Evolutionary conservation across 1,140 invertebrate genomes (phyloP).

Genomic region (Drosophila asahinai): DNA sequence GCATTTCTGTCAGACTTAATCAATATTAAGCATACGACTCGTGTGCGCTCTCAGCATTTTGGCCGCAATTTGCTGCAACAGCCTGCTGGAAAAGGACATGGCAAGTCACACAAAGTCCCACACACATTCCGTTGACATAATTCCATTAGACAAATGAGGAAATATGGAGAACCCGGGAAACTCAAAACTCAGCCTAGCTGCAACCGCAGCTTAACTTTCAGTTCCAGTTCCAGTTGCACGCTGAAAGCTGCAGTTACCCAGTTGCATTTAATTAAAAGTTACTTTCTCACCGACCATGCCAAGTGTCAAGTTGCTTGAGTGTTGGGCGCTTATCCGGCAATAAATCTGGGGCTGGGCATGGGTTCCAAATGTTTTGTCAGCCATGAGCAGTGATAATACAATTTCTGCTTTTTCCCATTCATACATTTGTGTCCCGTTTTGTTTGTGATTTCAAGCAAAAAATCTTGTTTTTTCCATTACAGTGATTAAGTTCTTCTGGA

Average conservation of each 20-base stretch:
- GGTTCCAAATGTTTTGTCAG: conserved; percentile 33
- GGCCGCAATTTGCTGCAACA: conserved; percentile 10
- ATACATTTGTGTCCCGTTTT: conserved; percentile 30
- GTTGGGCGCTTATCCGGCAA: conserved; percentile 5
- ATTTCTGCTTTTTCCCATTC: conserved; percentile 32
- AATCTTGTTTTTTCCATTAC: conserved; percentile 53
- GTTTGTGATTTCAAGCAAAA: conserved; percentile 47
- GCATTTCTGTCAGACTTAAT: conserved; percentile 25
- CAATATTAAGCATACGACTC: conserved; percentile 60
- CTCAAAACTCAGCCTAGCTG: background rate
- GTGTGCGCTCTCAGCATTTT: conserved; percentile 1
- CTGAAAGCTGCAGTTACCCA: background rate
- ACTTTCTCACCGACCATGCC: background rate
- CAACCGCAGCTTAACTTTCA: conserved; percentile 20
- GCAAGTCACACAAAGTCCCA: background rate
- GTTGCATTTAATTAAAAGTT: conserved; percentile 50
- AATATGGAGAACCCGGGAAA: conserved; percentile 7
- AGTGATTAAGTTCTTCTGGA: conserved; percentile 45
- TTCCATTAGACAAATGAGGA: conserved; percentile 33
- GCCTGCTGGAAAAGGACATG: background rate
- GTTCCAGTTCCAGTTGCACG: background rate
- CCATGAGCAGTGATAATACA: conserved; percentile 35
- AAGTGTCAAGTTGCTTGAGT: conserved; percentile 9
- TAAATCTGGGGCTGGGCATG: conserved; percentile 16
- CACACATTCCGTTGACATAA: conserved; percentile 40